phyloP scores from a whole-genome alignment of 2,888 invertebrate genomes.

The Pycnomerus fuliginosus region DNA sequence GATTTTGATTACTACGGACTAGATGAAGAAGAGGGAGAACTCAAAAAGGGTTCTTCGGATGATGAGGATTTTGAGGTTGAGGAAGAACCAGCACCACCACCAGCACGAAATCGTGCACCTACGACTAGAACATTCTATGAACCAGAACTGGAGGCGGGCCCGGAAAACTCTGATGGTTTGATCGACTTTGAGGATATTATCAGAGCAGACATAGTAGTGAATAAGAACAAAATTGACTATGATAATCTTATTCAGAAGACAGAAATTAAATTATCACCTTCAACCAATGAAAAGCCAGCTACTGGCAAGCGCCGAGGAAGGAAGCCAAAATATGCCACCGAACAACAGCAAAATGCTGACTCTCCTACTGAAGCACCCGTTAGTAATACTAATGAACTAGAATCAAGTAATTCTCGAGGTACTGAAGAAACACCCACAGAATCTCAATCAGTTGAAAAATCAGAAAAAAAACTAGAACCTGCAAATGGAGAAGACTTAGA shows the following conservation, averaged over 20 bases:
- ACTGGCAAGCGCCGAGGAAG: conserved; percentile 16
- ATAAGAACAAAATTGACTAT: conserved; percentile 41
- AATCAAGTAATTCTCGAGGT: too few species aligned
- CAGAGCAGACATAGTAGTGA: conserved; percentile 43
- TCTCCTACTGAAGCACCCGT: too few species aligned
- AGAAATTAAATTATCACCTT: conserved; percentile 32
- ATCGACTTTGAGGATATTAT: conserved; percentile 46
- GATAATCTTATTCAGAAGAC: conserved; percentile 40
- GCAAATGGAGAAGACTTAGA: too few species aligned
- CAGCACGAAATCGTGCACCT: neutral
- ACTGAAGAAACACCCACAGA: too few species aligned
- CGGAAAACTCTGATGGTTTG: conserved; percentile 31
- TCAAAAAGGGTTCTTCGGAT: conserved; percentile 25
- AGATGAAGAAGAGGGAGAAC: conserved; percentile 52
- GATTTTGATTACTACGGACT: conserved; percentile 58
- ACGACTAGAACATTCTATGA: neutral
- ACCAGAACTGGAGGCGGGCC: conserved; percentile 5
- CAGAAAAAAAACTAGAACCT: too few species aligned
- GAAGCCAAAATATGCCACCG: conserved; percentile 16
- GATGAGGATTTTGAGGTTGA: conserved; percentile 41
- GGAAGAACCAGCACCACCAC: conserved; percentile 18
- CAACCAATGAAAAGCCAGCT: too few species aligned
- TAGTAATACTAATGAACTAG: too few species aligned
- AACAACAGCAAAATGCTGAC: neutral
- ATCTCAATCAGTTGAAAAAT: too few species aligned